A percentile compares a stretch with the other conserved stretches of the same genome.
Conservation (phyloP, 1,140 invertebrate genomes). For the Adoxophyes honmai region DNA sequence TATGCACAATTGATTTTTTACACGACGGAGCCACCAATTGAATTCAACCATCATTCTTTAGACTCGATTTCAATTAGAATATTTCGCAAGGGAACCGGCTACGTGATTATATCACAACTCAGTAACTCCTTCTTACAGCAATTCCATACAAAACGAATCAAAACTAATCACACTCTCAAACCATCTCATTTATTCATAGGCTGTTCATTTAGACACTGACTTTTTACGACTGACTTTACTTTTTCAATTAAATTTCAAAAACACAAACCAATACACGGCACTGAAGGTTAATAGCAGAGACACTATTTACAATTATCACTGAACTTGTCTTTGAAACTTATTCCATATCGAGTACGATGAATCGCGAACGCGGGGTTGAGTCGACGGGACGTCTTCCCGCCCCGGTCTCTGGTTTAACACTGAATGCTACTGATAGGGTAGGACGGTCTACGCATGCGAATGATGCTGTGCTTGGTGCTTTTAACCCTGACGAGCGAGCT, state of each 20-base stretch:
- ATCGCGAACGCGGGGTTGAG: background rate
- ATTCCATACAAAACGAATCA: background rate
- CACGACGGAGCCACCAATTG: too few species aligned
- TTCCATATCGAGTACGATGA: background rate
- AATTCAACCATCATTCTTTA: too few species aligned
- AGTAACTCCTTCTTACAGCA: too few species aligned
- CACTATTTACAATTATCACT: slow-evolving; percentile 5
- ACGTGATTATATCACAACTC: too few species aligned
- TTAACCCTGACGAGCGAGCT: slow-evolving; percentile 49
- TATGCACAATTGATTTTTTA: slow-evolving; percentile 4
- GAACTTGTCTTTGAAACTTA: background rate
- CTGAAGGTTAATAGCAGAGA: background rate
- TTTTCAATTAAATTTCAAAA: background rate
- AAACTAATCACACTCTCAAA: background rate
- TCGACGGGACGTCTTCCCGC: slow-evolving; percentile 37
- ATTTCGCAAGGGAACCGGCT: too few species aligned
- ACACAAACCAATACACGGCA: background rate
- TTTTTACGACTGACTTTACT: slow-evolving; percentile 8
- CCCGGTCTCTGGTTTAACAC: slow-evolving; percentile 35
- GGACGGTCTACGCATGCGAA: slow-evolving; percentile 58
- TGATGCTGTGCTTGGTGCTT: slow-evolving; percentile 32
- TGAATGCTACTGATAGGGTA: slow-evolving; percentile 48
- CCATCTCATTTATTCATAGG: slow-evolving; percentile 10
- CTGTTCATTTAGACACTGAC: slow-evolving; percentile 3
- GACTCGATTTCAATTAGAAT: too few species aligned